Conservation (phyloP, 2,888 invertebrate species). For the Harpagoxenus sublaevis region DNA sequence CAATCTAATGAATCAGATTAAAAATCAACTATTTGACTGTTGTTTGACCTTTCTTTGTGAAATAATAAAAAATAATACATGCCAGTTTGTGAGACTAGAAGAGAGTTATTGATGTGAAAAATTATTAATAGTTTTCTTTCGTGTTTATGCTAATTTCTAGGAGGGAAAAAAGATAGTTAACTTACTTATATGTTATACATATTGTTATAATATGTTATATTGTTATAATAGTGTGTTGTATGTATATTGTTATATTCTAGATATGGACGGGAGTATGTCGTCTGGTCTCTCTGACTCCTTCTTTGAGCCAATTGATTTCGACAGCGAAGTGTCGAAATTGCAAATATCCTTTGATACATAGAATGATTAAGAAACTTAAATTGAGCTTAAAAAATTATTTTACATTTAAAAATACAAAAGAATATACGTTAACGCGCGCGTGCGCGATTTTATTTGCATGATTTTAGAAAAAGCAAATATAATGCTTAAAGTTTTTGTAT, state of each 20-base stretch:
- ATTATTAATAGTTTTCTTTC: neutral
- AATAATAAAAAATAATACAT: neutral
- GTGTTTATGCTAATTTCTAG: neutral
- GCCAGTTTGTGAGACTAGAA: neutral
- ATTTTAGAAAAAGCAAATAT: neutral
- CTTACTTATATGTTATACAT: neutral
- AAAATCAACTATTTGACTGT: neutral
- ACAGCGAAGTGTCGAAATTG: conserved; percentile 64
- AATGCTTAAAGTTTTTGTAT: neutral
- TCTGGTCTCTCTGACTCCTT: conserved; percentile 49
- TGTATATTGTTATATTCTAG: conserved; percentile 9
- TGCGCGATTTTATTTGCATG: neutral
- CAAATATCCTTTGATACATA: conserved; percentile 79
- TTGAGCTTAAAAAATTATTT: neutral
- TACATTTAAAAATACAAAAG: neutral
- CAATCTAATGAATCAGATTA: neutral
- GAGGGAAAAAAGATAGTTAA: neutral
- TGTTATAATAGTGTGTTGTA: neutral
- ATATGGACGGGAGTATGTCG: conserved; percentile 60
- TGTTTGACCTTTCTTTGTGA: neutral
- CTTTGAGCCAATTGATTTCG: conserved; percentile 44
- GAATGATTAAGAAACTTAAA: neutral
- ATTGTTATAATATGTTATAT: neutral
- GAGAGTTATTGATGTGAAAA: conserved; percentile 4
- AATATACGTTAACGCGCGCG: neutral